These are phyloP conservation scores for Paramisgurnus dabryanus DNA, from an alignment of 2,113 vertebrate genomes.

Conservation along the genomic window DNA sequence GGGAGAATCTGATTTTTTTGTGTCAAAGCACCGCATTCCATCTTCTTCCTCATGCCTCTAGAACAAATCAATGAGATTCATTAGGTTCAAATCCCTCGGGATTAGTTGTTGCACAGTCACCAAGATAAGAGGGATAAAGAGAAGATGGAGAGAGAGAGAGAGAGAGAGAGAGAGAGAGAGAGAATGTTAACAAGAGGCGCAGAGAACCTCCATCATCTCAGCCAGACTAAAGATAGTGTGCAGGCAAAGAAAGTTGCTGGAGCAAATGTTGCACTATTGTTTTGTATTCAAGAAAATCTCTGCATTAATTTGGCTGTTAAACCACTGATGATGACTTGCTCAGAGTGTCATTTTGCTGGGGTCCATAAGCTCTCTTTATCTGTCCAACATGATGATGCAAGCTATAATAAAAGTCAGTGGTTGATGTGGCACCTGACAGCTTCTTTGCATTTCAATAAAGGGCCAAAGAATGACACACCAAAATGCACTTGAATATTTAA, in stretches of 20 bases:
- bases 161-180: conserved; percentile 21
- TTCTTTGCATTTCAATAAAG: conserved; percentile 3
- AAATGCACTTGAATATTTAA: not conserved
- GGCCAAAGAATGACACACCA: not conserved
- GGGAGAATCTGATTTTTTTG: conserved; percentile 56
- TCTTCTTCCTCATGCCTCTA: conserved; percentile 61
- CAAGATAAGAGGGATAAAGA: conserved; percentile 56
- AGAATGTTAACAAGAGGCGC: not conserved
- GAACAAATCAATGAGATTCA: conserved; percentile 71
- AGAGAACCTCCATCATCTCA: conserved; percentile 62
- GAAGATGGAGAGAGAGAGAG: conserved; percentile 13
- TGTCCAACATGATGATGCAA: conserved; percentile 18
- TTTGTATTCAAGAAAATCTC: conserved; percentile 40
- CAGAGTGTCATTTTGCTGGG: conserved; percentile 25
- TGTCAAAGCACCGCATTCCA: conserved; percentile 66
- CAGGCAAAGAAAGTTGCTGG: conserved; percentile 33
- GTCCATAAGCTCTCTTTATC: conserved; percentile 37
- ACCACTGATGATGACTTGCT: conserved; percentile 24
- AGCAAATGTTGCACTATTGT: conserved; percentile 33
- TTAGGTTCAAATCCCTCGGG: conserved; percentile 65
- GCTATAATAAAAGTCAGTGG: conserved; percentile 21
- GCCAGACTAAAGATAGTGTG: conserved; percentile 43
- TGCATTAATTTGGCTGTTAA: conserved; percentile 46
- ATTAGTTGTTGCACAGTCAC: conserved; percentile 63
- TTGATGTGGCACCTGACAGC: not conserved